Percentiles rank a stretch among this genome's conserved stretches.
Conservation (phyloP, 2,113 vertebrate genomes). For the Callospermophilus lateralis region DNA sequence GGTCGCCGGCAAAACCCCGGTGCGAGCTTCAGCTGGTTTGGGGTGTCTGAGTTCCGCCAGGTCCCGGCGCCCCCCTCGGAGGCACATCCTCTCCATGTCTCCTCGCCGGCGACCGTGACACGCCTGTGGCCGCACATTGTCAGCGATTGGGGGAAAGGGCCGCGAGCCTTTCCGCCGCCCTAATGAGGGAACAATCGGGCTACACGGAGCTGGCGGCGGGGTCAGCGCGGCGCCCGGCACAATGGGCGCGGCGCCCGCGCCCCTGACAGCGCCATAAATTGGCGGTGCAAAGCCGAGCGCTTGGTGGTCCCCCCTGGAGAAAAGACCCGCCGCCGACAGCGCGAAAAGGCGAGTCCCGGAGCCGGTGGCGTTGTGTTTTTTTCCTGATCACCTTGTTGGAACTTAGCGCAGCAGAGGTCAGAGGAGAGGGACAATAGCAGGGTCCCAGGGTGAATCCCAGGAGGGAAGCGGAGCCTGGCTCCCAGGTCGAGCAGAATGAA, state of each 20-base stretch:
- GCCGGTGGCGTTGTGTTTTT: slow-evolving; percentile 79
- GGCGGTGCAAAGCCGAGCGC: slow-evolving; percentile 89
- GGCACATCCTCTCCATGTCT: slow-evolving; percentile 79
- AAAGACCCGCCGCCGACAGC: slow-evolving; percentile 83
- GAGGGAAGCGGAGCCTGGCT: slow-evolving; percentile 90
- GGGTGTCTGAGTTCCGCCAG: not conserved
- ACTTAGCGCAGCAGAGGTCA: slow-evolving; percentile 85
- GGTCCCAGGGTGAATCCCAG: slow-evolving; percentile 87
- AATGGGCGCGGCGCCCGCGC: slow-evolving; percentile 93
- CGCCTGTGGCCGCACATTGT: slow-evolving; percentile 81
- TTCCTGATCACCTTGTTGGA: slow-evolving; percentile 88
- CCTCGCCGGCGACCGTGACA: slow-evolving; percentile 74
- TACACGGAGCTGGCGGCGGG: slow-evolving; percentile 90
- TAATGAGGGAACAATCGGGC: slow-evolving; percentile 93
- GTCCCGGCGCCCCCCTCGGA: slow-evolving; percentile 73
- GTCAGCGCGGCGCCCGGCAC: slow-evolving; percentile 91
- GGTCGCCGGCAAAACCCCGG: not conserved
- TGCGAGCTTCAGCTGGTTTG: no score
- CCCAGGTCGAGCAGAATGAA: slow-evolving; percentile 91
- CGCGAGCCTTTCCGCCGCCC: slow-evolving; percentile 88
- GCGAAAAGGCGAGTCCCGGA: slow-evolving; percentile 87
- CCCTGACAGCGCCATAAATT: slow-evolving; percentile 95
- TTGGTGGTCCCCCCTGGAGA: slow-evolving; percentile 87
- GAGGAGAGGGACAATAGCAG: slow-evolving; percentile 85
- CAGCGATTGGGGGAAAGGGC: slow-evolving; percentile 91